A percentile compares a stretch with the other conserved stretches of the same genome.
phyloP scores from a whole-genome alignment of 2,888 invertebrate species.

The Lithodes maja region DNA sequence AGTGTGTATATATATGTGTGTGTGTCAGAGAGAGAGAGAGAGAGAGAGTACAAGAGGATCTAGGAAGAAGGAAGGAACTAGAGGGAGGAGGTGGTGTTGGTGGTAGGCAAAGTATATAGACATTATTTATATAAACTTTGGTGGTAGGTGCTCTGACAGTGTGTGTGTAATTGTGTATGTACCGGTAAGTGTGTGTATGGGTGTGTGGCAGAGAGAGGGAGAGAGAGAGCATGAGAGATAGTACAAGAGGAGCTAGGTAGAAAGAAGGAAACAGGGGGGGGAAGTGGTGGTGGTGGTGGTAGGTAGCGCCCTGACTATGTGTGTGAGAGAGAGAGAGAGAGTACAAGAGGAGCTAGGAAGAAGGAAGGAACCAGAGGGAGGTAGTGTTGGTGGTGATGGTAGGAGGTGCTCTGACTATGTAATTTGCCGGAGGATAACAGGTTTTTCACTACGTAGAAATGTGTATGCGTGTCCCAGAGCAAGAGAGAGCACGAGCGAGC shows the following conservation, averaged over 20 bases:
- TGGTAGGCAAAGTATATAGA: not conserved
- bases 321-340: not conserved
- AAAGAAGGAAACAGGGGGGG: not conserved
- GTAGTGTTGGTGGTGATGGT: not conserved
- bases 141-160: no score
- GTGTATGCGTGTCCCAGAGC: no score
- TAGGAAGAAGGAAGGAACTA: not conserved
- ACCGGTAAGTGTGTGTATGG: no score
- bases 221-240: conserved; percentile 5
- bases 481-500: no score
- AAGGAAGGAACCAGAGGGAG: not conserved
- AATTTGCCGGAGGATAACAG: no score
- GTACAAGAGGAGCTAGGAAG: not conserved
- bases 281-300: not conserved
- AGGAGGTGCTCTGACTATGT: no score
- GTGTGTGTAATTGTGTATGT: no score
- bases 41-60: not conserved
- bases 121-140: no score
- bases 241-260: not conserved
- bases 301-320: not conserved
- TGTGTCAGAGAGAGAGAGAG: not conserved
- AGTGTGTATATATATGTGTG: no score
- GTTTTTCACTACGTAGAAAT: no score
- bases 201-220: not conserved
- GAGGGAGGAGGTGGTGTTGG: not conserved